Evolutionary conservation across 2,113 vertebrate genomes (phyloP).

Genomic region (Mustelus asterias): DNA sequence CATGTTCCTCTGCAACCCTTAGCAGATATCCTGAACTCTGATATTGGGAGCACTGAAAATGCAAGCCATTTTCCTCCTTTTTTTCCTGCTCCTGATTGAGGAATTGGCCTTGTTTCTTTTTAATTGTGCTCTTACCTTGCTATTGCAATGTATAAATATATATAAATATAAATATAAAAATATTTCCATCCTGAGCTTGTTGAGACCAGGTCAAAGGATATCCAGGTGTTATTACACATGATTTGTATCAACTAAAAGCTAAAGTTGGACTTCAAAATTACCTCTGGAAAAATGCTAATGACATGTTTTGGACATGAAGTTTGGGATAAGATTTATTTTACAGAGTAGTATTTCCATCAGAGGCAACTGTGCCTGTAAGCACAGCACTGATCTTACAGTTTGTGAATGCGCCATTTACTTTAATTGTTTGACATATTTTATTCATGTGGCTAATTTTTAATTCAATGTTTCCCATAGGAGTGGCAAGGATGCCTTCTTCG

Average conservation of each 20-base stretch:
- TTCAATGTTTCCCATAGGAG: slow-evolving; percentile 41
- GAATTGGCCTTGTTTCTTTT: neutral
- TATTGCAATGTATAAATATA: neutral
- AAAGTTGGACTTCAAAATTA: neutral
- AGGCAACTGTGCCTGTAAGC: neutral
- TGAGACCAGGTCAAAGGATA: neutral
- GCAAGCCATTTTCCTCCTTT: neutral
- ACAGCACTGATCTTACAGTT: neutral
- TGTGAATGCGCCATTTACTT: neutral
- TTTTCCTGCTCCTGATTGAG: neutral
- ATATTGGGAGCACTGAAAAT: neutral
- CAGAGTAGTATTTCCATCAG: neutral
- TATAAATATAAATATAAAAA: neutral
- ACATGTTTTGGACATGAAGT: neutral
- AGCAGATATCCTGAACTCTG: too few species aligned
- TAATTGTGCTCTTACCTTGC: neutral
- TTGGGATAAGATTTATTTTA: neutral
- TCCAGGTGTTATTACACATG: neutral
- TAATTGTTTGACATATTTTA: neutral
- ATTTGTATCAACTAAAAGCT: neutral
- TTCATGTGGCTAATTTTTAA: neutral
- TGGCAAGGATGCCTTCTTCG: slow-evolving; percentile 50
- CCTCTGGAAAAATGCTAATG: neutral
- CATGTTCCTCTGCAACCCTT: too few species aligned
- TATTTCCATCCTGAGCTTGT: neutral